Conservation (phyloP, 2,113 vertebrate genomes). For the Syngnathus scovelli region DNA sequence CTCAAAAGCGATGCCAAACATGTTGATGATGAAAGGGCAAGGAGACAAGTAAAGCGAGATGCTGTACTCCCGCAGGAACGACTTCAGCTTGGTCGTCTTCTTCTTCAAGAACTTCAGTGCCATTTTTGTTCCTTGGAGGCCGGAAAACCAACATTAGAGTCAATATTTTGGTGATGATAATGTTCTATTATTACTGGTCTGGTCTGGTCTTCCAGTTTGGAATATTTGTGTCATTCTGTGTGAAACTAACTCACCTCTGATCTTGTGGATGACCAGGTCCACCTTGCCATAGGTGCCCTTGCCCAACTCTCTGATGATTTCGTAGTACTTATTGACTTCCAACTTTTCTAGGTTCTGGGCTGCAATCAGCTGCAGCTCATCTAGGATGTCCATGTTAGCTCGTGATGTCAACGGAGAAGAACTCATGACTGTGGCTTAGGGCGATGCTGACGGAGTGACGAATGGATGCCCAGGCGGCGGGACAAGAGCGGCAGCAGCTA, state of each 20-base stretch:
- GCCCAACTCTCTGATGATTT: slow-evolving; percentile 75
- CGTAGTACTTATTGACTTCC: slow-evolving; percentile 75
- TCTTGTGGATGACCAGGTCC: slow-evolving; percentile 76
- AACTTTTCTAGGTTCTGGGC: slow-evolving; percentile 73
- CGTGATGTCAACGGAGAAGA: slow-evolving; percentile 71
- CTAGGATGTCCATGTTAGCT: slow-evolving; percentile 74
- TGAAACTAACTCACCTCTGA: slow-evolving; percentile 59
- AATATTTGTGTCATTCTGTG: not conserved
- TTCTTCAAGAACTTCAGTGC: slow-evolving; percentile 81
- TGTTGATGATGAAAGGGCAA: slow-evolving; percentile 80
- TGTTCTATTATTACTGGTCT: no score
- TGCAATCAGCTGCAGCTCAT: slow-evolving; percentile 73
- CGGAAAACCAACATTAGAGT: not conserved
- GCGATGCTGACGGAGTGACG: not conserved
- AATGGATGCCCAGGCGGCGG: slow-evolving; percentile 6
- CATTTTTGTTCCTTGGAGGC: slow-evolving; percentile 74
- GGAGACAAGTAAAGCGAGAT: slow-evolving; percentile 78
- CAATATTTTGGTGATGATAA: not conserved
- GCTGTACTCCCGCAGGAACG: slow-evolving; percentile 79
- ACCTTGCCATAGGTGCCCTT: slow-evolving; percentile 78
- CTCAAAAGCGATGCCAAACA: slow-evolving; percentile 79
- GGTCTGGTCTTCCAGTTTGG: no score
- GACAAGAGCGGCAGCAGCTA: slow-evolving; percentile 33
- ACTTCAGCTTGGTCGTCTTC: slow-evolving; percentile 81
- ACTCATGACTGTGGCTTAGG: slow-evolving; percentile 57